Evolutionary conservation across 2,888 invertebrate genomes (phyloP), one percentile per base, ranked within the genome.

Genomic region (Andrena marginata): DNA sequence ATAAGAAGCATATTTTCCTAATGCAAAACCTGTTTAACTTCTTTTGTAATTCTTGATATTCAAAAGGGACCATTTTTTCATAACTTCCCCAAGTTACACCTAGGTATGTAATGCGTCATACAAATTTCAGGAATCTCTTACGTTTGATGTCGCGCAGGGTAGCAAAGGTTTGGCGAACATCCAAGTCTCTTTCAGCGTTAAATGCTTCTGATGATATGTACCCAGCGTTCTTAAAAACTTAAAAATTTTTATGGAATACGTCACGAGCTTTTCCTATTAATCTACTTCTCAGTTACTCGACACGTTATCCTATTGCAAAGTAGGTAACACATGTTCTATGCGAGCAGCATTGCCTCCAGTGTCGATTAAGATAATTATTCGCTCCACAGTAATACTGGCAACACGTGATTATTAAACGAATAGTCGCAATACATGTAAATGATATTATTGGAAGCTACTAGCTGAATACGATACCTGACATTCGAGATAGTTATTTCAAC

Each of bases 111-210:
- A 26, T 3, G 49, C 67, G 29, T 51, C 7, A 31, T 51, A n/a
- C 23, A 51, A 31, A 67, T 67, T 67, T 51, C 10, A 5, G 16
- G 51, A 63, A 72, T 72, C 33, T 10, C 23, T 59, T 33, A 23
- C 23, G 23, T 26, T 8, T n/a, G 31, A 56, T 29, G 10, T 7
- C 26, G 16, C 23, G 23, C 6, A 23, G 6, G 23, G 10, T 29
- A 20, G 56, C 48, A 54, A 48, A 23, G 23, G 29, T 74, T 54
- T 65, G 73, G 73, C 65, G 35, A n/a, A 48, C 31, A 42, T 67
- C 56, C 73, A 59, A 59, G 8, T 59, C 3, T 48, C 31, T 59
- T 67, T 42, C 65, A 31, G 2, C 42, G 54, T 51, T 65, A 65
- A 73, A 51, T 56, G 8, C 13, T 26, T 56, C 54, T 42, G 29